Base-by-base conservation (phyloP, 2,113 vertebrate species). In the Oreamnos americanus region DNA sequence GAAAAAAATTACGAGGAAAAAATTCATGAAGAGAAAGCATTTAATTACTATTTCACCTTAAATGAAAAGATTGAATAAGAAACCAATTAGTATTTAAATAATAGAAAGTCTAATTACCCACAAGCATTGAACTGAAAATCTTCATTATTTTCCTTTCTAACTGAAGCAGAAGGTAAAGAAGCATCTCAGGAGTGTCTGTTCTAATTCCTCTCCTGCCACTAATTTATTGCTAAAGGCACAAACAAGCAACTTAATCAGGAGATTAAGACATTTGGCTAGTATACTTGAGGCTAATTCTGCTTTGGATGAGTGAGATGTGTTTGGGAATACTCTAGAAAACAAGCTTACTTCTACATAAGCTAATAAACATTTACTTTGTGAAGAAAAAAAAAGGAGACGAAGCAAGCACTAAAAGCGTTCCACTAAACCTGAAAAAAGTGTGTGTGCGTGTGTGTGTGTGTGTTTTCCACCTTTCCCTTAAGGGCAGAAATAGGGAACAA, bases 51-150 rank as follows among this genome's bases (percentile, higher is more conserved):
- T 76, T 96, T 91, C 90, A 95, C 36, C 76, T 95, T 96, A 94
- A 97, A 58, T 94, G 33, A 97, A 86, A 89, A 92, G 64, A 91
- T 71, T 88, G 47, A 87, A 92, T 95, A 86, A 96, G 36, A 97
- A 97, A 86, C 49, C 87, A 97, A 90, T 96, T 92, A 97, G 74
- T 95, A 96, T 92, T 96, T 85, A 94, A 94, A 78, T 96, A 98
- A 97, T 84, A 96, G 71, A 87, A 98, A 90, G 26, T 47, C 94
- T 96, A 96, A 98, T 96, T 94, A 25, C 58, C 26, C 58, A 58
- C 4, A 82, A 96, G 17, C 49, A 85, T 30, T 60, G 55, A 93
- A 64, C 33, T 96, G 67, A 85, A 96, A 96, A 81, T 81, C 79
- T 97, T 82, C 78, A 97, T 90, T 95, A 60, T 57, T 94, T 92